Evolutionary conservation across 2,888 invertebrate species (phyloP), one percentile per base, ranked within the genome.

Genomic region (Lordiphosa fenestrarum): DNA sequence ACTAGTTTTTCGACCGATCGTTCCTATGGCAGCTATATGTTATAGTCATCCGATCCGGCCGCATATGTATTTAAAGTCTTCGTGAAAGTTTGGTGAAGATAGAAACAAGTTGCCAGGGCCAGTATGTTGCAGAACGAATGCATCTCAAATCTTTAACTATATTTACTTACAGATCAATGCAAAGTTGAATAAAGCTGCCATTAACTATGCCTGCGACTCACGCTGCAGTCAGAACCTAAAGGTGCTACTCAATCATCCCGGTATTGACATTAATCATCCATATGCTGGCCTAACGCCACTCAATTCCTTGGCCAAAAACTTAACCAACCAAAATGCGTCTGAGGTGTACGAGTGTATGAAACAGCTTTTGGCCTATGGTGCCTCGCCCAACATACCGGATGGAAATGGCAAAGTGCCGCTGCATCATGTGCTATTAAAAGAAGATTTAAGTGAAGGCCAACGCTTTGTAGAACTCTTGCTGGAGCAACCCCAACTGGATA

Each of bases 341-440:
- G 65, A 86, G 41, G 66, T 86, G 6, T 59, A 41, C 1, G 57
- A 65, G 9, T 88, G 88, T 47, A 85, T 89, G 0, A 66, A 77
- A 50, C 7, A 73, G 7, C 71, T 89, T 5, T 59, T 89, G 3
- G 15, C 68, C 4, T 62, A 81, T 50, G 86, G 86, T 7, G 88
- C 88, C 21, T 87, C 88, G n/a, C 80, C 88, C 1, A 88, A 89
- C 53, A 82, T 87, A 44, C 70, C 84, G 0, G 87, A 89, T 66
- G 75, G 83, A 41, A 66, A 72, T 10, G 83, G 85, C 53, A 78
- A 82, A 67, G 81, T 84, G 1, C 88, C 89, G 0, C 70, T 89
- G 40, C 69, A 81, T 39, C 72, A 84, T 53, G 69, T 89, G 10
- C 47, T 86, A 3, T 73, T 83, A 51, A 87, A 86, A 48, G 71